Conservation (phyloP, 1,140 invertebrate genomes). For the Agraylea sexmaculata region DNA sequence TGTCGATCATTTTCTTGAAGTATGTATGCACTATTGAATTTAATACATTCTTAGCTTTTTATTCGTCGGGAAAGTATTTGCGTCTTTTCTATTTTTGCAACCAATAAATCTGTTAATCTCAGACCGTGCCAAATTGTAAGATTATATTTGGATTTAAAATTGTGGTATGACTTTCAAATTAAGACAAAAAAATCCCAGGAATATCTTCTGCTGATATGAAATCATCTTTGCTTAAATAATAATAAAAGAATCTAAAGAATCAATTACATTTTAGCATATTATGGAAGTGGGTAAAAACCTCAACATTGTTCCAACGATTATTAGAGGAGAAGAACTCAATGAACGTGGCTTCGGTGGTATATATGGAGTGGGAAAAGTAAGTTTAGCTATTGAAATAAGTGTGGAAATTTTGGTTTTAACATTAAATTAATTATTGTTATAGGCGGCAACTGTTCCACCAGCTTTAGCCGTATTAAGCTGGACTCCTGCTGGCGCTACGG, state of each 20-base stretch:
- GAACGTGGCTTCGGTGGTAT: conserved; percentile 71
- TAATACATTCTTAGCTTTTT: too few species aligned
- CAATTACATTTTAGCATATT: conserved; percentile 52
- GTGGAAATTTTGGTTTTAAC: not conserved
- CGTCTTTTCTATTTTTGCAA: too few species aligned
- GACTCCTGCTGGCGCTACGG: conserved; percentile 48
- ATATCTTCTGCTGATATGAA: too few species aligned
- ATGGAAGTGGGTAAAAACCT: conserved; percentile 49
- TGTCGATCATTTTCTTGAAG: conserved; percentile 64
- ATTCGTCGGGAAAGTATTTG: too few species aligned
- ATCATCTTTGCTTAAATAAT: not conserved
- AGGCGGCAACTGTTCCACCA: conserved; percentile 59
- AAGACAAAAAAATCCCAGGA: too few species aligned
- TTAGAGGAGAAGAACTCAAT: conserved; percentile 63
- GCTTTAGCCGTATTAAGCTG: conserved; percentile 70
- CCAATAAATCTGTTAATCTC: too few species aligned
- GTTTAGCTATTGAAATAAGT: conserved; percentile 2
- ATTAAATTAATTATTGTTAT: not conserved
- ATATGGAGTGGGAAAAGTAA: conserved; percentile 68
- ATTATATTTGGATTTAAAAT: too few species aligned
- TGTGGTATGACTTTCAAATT: too few species aligned
- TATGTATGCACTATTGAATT: too few species aligned
- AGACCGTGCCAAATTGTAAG: too few species aligned
- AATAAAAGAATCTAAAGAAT: conserved; percentile 4
- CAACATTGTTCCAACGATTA: conserved; percentile 52